Base-by-base conservation (phyloP, 2,888 invertebrate genomes). In the Cheilosia urbana region DNA sequence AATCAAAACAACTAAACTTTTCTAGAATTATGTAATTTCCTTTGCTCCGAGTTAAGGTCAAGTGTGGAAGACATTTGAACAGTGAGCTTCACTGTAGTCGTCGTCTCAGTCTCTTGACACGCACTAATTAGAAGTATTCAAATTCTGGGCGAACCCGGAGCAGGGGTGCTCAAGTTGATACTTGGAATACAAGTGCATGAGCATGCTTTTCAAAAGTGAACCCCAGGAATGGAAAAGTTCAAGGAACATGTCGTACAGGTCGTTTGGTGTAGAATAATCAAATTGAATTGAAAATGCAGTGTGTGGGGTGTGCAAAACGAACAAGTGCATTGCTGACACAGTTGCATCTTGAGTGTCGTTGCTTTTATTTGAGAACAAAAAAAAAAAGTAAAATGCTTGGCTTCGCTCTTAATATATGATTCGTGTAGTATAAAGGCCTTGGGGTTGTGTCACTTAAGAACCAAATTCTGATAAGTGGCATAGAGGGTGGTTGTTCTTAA, bases 21-120 rank as follows among this genome's bases (percentile, higher is more conserved):
- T 17, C 11, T 51, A 11, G 60, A 19, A 15, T 30, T 42, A 72
- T 62, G 53, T 42, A 62, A 30, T 62, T 72, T 53, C 6, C 30
- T 19, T 62, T n/a, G 11, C 62, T 45, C 51, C 42, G 7, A 62
- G 42, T 51, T 72, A 72, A 72, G 72, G 72, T 72, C 72, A 72
- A 72, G 72, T 62, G 62, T 49, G 40, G 15, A 11, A 34, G 71
- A 47, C 19, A 45, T n/a, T 19, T 45, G 45, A n/a, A 42, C 15
- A 34, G 13, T 17, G 30, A 42, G 21, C 40, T 17, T 45, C 30
- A 15, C 24, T 47, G 37, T 17, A 24, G 24, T n/a, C 6, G 27
- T 1, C 34, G 15, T 13, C n/a, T 49, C 24, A 49, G 40, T 17
- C 42, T 55, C 42, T 53, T 30, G 27, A 34, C 47, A 17, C 37